These are phyloP conservation scores for Lysiphlebus fabarum DNA, from an alignment of 1,140 invertebrate species.

Conservation along the genomic window DNA sequence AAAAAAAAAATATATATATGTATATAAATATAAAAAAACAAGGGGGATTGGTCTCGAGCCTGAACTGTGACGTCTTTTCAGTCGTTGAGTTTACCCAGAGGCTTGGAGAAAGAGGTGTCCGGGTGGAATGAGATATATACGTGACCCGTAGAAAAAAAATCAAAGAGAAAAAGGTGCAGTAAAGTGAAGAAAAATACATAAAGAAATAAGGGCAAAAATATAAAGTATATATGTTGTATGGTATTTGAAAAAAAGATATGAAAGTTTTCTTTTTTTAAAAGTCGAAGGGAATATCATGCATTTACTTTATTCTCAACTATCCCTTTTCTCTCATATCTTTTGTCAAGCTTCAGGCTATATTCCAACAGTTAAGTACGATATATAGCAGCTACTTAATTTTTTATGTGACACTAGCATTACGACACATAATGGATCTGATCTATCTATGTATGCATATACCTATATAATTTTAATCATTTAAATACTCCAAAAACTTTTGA, in stretches of 20 bases:
- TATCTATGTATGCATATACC: neutral
- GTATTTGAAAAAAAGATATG: too few species aligned
- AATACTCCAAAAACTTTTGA: neutral
- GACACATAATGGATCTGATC: too few species aligned
- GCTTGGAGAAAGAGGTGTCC: neutral
- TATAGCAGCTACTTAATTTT: slow-evolving; percentile 2
- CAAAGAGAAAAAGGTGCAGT: neutral
- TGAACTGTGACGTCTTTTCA: neutral
- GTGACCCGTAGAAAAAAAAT: slow-evolving; percentile 2
- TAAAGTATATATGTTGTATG: too few species aligned
- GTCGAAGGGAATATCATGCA: slow-evolving; percentile 5
- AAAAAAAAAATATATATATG: too few species aligned
- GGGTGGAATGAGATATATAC: neutral
- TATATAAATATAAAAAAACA: too few species aligned
- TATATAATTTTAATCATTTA: neutral
- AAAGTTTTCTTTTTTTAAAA: neutral
- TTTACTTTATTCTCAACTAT: neutral
- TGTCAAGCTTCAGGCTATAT: slow-evolving; percentile 4
- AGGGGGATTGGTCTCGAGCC: too few species aligned
- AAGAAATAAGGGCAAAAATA: too few species aligned
- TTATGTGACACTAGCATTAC: slow-evolving; percentile 1
- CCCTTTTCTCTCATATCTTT: neutral
- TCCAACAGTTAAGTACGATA: neutral
- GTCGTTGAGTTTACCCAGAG: slow-evolving; percentile 2
- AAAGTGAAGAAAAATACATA: too few species aligned